Percentiles rank a stretch among this genome's conserved stretches.
Conservation (phyloP, 2,888 invertebrate genomes). For the Unio delphinus region DNA sequence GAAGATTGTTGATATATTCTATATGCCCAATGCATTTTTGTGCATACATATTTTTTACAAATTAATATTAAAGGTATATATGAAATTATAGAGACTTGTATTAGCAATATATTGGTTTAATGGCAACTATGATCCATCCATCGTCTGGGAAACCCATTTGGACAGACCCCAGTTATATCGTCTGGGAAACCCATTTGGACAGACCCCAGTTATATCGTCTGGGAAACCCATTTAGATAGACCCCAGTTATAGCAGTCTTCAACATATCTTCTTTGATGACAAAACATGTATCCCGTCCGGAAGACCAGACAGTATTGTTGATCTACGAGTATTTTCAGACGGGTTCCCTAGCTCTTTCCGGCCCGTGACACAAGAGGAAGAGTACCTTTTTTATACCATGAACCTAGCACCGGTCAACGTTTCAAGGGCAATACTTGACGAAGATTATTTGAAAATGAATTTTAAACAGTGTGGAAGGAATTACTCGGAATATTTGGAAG, state of each 20-base stretch:
- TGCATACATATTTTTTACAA: no score
- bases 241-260: conserved; percentile 13
- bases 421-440: conserved; percentile 27
- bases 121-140: no score
- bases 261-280: conserved; percentile 36
- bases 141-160: no score
- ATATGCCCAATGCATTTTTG: no score
- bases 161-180: not conserved
- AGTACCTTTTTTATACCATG: conserved; percentile 20
- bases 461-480: conserved; percentile 23
- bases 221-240: conserved; percentile 35
- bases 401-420: conserved; percentile 32
- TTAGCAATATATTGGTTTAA: no score
- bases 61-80: no score
- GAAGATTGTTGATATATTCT: no score
- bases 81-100: no score
- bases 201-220: not conserved
- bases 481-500: conserved; percentile 2
- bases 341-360: conserved; percentile 11
- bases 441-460: conserved; percentile 29
- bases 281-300: conserved; percentile 36
- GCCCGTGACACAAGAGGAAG: conserved; percentile 18
- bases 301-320: conserved; percentile 26
- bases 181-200: conserved; percentile 3
- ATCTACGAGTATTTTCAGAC: conserved; percentile 13